phyloP scores from a whole-genome alignment of 1,140 invertebrate genomes.

The Akabosia matsudoensis region DNA sequence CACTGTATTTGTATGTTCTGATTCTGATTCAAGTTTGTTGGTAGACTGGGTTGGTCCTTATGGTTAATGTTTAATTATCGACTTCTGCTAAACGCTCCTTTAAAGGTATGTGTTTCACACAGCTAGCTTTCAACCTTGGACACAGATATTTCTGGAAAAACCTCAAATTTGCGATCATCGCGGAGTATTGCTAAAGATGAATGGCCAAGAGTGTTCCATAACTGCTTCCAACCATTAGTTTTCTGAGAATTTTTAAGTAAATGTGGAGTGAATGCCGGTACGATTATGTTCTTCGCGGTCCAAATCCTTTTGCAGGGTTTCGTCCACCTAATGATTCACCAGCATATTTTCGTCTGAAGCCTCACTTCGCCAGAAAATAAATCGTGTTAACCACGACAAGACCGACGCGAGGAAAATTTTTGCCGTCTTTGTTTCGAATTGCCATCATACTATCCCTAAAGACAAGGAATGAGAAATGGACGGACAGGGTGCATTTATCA shows the following conservation, averaged over 20 bases:
- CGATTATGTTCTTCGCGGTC: too few relatives aligned
- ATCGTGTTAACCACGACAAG: background rate
- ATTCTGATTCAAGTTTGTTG: background rate
- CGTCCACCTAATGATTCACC: conserved; percentile 7
- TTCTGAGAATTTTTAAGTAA: too few relatives aligned
- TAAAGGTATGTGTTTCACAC: too few relatives aligned
- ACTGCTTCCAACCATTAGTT: too few relatives aligned
- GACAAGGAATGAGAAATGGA: conserved; percentile 22
- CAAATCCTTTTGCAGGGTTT: background rate
- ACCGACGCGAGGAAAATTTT: background rate
- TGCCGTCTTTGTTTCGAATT: background rate
- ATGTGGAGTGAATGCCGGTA: too few relatives aligned
- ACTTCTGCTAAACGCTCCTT: too few relatives aligned
- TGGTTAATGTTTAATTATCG: too few relatives aligned
- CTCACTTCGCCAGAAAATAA: background rate
- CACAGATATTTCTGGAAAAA: too few relatives aligned
- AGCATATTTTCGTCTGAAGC: background rate
- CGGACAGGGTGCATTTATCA: conserved; percentile 33
- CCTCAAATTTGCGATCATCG: too few relatives aligned
- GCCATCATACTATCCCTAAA: background rate
- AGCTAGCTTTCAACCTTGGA: too few relatives aligned
- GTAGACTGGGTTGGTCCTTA: background rate
- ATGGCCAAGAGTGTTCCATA: too few relatives aligned
- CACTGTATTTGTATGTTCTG: background rate
- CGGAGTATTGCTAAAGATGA: too few relatives aligned